Evolutionary conservation across 2,113 vertebrate genomes (phyloP), one percentile per base, ranked within the genome.

Genomic region (Spea multiplicata): DNA sequence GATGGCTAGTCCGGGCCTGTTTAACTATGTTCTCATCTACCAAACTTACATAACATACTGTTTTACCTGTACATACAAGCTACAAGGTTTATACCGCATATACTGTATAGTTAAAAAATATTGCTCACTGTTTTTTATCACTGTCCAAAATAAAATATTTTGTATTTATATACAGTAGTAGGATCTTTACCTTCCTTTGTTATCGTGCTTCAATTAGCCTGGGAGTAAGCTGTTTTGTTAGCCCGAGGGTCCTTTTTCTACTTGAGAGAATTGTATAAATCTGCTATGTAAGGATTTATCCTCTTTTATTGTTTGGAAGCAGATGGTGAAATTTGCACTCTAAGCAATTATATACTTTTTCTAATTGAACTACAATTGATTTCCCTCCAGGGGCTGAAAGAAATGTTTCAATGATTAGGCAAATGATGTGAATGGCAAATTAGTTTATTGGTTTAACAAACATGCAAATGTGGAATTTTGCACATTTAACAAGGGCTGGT

Each of bases 181-280:
- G 46, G n/a, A 49, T 48, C 10, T n/a, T 69, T 69, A 17, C 44
- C 79, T 74, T 57, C 62, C 73, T n/a, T 44, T 84, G 83, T 85
- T 87, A 91, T 57, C 84, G 4, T 65, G 85, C 62, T 86, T 81
- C 65, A n/a, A 62, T 74, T 13, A 55, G 78, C 78, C 81, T 59
- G 86, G 78, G 85, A 88, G 77, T 82, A 82, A 87, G 71, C 0
- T 6, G 0, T 71, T 88, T 78, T 89, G 83, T 73, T 71, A 78
- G 83, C 80, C 87, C 45, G 72, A 87, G 85, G 82, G 81, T 85
- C 83, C 83, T 84, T 86, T 45, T 88, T 84, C 83, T 89, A 80
- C 86, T 89, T 88, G 83, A 84, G 81, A 88, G 76, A 85, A 74
- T 85, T 84, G 73, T 75, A 44, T 69, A 82, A 85, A 80, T 83